Conservation (phyloP, 2,113 vertebrate genomes). For the Labrus mixtus region DNA sequence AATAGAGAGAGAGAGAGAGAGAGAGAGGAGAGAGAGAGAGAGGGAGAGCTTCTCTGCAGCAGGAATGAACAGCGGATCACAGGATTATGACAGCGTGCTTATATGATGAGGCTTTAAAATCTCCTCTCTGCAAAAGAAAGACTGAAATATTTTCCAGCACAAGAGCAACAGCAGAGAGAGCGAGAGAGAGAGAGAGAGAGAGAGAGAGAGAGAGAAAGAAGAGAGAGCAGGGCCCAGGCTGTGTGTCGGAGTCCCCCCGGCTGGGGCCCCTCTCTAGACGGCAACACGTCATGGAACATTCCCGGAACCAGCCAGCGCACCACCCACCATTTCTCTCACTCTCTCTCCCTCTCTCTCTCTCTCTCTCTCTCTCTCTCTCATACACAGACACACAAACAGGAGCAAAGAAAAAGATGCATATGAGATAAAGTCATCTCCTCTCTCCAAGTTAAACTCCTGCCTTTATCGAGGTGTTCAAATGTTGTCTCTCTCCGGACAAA, state of each 20-base stretch:
- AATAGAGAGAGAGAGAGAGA: neutral
- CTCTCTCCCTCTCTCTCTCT: conserved; percentile 34
- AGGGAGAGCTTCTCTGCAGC: neutral
- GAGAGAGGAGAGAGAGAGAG: too few species aligned
- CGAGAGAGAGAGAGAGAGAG: neutral
- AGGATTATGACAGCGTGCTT: conserved; percentile 1
- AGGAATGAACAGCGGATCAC: neutral
- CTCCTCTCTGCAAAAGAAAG: conserved; percentile 1
- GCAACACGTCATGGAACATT: conserved; percentile 83
- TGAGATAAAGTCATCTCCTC: conserved; percentile 62
- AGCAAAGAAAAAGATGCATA: conserved; percentile 63
- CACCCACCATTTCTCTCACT: conserved; percentile 71
- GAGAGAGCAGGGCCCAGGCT: conserved; percentile 12
- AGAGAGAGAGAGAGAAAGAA: neutral
- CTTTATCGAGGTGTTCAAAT: neutral
- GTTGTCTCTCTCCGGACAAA: too few species aligned
- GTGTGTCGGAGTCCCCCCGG: conserved; percentile 62
- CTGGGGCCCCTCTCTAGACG: conserved; percentile 72
- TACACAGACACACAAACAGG: conserved; percentile 37
- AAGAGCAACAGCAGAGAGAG: neutral
- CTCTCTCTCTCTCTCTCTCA: conserved; percentile 12
- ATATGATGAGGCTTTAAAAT: neutral
- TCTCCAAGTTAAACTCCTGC: neutral
- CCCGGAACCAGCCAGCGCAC: conserved; percentile 82
- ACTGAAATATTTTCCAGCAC: neutral